Evolutionary conservation across 1,140 invertebrate genomes (phyloP).

Genomic region (Hyphantria cunea): DNA sequence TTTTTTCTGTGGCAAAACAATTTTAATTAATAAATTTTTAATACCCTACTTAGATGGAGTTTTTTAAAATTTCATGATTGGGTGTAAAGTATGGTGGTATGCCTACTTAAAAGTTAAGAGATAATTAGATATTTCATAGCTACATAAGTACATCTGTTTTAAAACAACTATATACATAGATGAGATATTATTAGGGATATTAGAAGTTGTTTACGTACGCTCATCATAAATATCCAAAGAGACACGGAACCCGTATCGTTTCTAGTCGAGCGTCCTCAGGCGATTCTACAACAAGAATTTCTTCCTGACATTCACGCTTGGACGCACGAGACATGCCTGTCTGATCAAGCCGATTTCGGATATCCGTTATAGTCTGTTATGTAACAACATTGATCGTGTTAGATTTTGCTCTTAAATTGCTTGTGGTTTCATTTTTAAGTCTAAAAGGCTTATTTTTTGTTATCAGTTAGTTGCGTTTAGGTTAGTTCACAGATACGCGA

Average conservation of each 20-base stretch:
- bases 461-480: background rate
- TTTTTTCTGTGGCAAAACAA: no score
- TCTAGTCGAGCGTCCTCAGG: slow-evolving; percentile 12
- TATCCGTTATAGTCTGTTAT: slow-evolving; percentile 52
- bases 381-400: slow-evolving; percentile 29
- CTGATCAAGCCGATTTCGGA: slow-evolving; percentile 44
- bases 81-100: no score
- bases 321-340: slow-evolving; percentile 34
- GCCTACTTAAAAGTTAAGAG: no score
- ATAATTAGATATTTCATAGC: no score
- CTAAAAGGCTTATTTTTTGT: slow-evolving; percentile 7
- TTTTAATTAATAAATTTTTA: no score
- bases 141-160: no score
- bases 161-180: no score
- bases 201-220: no score
- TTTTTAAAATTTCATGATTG: no score
- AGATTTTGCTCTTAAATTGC: slow-evolving; percentile 12
- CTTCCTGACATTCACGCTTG: slow-evolving; percentile 61
- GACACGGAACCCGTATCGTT: background rate
- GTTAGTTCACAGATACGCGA: background rate
- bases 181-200: no score
- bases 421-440: slow-evolving; percentile 14
- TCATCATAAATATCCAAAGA: background rate
- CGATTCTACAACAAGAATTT: slow-evolving; percentile 11
- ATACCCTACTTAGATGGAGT: no score